Evolutionary conservation across 1,140 invertebrate genomes (phyloP).

Genomic region (Megalopta genalis): DNA sequence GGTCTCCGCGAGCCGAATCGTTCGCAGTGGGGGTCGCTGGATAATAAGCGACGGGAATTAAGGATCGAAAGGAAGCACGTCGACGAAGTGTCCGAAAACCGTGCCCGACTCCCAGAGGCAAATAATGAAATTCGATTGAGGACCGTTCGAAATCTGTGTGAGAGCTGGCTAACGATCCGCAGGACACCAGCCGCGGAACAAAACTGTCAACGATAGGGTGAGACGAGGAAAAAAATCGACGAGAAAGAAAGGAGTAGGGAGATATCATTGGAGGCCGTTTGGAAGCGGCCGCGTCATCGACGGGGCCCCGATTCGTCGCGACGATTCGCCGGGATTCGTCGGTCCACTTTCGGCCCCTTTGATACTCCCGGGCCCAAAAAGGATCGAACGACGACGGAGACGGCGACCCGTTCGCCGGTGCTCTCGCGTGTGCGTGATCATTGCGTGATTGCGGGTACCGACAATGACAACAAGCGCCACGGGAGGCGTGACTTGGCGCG

Average conservation of each 20-base stretch:
- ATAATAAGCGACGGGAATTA: not conserved
- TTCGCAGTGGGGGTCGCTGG: not conserved
- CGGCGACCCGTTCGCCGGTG: slow-evolving; percentile 3
- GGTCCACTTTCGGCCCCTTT: slow-evolving; percentile 68
- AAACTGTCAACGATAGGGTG: not conserved
- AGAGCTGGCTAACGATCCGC: not conserved
- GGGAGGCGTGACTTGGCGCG: slow-evolving; percentile 75
- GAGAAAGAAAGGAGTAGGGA: too few species aligned
- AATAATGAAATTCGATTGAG: not conserved
- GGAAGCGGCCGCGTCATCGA: slow-evolving; percentile 23
- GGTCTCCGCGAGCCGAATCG: not conserved
- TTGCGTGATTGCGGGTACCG: slow-evolving; percentile 68
- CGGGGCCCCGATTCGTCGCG: slow-evolving; percentile 15
- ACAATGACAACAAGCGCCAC: slow-evolving; percentile 78
- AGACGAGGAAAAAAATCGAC: too few species aligned
- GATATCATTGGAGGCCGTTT: not conserved
- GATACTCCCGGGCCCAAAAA: slow-evolving; percentile 57
- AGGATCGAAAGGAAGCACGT: not conserved
- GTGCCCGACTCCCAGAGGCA: not conserved
- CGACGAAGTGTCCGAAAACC: not conserved
- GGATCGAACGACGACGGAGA: slow-evolving; percentile 51
- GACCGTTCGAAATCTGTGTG: not conserved
- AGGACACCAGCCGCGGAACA: not conserved
- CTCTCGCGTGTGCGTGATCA: slow-evolving; percentile 58
- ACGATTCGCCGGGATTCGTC: slow-evolving; percentile 56